Conservation (phyloP, 2,797 vertebrate species). For the Schizopygopsis pylzovi region DNA sequence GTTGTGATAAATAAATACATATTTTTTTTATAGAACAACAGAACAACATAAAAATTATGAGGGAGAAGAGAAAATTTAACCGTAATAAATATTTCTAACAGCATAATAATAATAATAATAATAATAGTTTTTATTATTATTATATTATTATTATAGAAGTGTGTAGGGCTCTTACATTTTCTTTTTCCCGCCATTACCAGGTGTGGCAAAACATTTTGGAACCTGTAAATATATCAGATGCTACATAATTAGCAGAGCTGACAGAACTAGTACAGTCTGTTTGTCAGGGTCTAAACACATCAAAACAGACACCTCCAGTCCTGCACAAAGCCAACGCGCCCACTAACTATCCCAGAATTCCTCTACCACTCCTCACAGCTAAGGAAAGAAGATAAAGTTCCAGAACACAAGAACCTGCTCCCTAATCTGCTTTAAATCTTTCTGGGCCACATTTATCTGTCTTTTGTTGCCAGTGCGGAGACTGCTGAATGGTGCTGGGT, state of each 20-base stretch:
- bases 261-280: conserved; percentile 55
- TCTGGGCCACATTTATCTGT: conserved; percentile 70
- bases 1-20: neutral
- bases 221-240: conserved; percentile 11
- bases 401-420: conserved; percentile 68
- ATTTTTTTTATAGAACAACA: too few relatives aligned
- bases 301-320: conserved; percentile 53
- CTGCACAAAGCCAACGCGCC: neutral
- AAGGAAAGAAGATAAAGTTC: conserved; percentile 27
- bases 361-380: conserved; percentile 1
- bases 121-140: neutral
- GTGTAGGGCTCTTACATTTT: neutral
- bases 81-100: too few relatives aligned
- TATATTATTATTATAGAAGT: neutral
- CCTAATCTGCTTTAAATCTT: conserved; percentile 70
- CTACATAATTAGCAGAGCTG: conserved; percentile 35
- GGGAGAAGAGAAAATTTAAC: too few relatives aligned
- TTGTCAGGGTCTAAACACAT: conserved; percentile 48
- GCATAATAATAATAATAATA: neutral
- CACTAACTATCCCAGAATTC: conserved; percentile 29
- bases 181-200: neutral
- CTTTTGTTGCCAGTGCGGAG: conserved; percentile 75
- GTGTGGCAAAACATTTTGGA: neutral
- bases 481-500: conserved; percentile 67
- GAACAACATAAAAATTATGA: too few relatives aligned